phyloP scores from a whole-genome alignment of 2,888 invertebrate genomes.

The Lamellibrachia satsuma region DNA sequence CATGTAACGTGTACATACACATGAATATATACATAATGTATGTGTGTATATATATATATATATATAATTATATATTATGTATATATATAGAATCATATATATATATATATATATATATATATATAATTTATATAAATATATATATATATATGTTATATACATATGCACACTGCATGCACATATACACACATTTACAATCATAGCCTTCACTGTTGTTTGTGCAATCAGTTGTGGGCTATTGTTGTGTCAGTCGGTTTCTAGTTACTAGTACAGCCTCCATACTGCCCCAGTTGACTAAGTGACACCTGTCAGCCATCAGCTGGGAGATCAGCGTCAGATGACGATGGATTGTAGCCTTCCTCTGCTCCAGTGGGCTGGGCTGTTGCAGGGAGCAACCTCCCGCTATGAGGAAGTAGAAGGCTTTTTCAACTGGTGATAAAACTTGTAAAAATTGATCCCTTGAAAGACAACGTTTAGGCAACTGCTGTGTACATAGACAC shows the following conservation, averaged over 20 bases:
- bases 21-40: neutral
- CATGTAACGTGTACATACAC: neutral
- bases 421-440: neutral
- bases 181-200: neutral
- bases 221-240: neutral
- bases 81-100: neutral
- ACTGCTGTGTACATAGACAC: neutral
- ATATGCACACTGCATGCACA: no score
- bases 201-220: neutral
- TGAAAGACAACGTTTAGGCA: neutral
- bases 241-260: neutral
- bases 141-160: neutral
- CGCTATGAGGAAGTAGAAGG: neutral
- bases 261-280: neutral
- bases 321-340: no score
- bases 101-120: neutral
- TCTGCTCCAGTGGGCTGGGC: neutral
- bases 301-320: no score
- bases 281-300: neutral
- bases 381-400: neutral
- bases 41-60: neutral
- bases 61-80: no score
- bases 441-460: neutral
- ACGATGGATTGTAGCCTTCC: no score
- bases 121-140: neutral